Evolutionary conservation across 2,113 vertebrate species (phyloP).

Genomic region (Brevimyrus niger): DNA sequence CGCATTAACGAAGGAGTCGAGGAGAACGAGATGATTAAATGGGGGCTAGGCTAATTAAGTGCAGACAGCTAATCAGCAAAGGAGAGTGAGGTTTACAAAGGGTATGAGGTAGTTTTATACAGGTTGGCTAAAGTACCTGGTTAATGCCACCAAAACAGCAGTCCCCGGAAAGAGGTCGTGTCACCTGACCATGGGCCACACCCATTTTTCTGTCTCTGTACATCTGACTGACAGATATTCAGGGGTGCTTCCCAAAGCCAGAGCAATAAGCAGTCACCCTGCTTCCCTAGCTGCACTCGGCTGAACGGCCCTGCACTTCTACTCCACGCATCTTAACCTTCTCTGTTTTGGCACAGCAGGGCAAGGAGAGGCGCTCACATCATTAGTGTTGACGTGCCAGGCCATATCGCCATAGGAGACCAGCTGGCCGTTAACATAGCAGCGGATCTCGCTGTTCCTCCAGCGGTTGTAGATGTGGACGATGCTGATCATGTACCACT

Average conservation of each 20-base stretch:
- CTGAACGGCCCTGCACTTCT: slow-evolving; percentile 10
- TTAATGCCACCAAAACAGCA: background rate
- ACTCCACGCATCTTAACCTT: background rate
- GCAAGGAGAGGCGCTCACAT: slow-evolving; percentile 67
- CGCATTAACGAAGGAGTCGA: background rate
- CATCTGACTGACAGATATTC: slow-evolving; percentile 22
- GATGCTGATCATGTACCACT: slow-evolving; percentile 99
- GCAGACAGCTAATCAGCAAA: background rate
- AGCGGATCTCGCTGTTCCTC: slow-evolving; percentile 98
- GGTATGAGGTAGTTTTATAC: background rate
- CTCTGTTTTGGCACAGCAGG: background rate
- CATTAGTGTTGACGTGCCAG: slow-evolving; percentile 98
- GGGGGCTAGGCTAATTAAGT: background rate
- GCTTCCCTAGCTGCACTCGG: slow-evolving; percentile 1
- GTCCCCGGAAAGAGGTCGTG: background rate
- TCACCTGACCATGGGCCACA: slow-evolving; percentile 17
- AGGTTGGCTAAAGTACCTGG: background rate
- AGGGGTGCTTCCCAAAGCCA: slow-evolving; percentile 13
- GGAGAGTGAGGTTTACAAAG: background rate
- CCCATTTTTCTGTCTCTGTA: slow-evolving; percentile 13
- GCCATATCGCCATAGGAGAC: slow-evolving; percentile 99
- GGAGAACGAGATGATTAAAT: background rate
- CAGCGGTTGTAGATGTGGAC: slow-evolving; percentile 99
- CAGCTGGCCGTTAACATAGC: slow-evolving; percentile 95
- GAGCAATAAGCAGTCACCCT: slow-evolving; percentile 23